Conservation (phyloP, 2,888 invertebrate species). For the Mythimna impura region DNA sequence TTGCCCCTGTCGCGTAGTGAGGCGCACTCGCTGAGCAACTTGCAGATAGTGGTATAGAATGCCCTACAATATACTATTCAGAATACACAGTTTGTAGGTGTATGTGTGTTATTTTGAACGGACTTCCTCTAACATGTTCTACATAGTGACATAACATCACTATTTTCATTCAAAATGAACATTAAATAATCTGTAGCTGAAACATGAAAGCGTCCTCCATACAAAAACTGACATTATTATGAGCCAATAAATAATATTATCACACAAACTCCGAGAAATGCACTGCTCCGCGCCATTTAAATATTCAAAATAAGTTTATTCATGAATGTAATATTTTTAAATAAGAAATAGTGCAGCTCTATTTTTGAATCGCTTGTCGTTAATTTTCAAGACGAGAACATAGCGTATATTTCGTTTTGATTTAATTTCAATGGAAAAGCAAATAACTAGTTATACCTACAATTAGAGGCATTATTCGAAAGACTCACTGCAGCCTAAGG, state of each 20-base stretch:
- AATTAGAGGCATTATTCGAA: too few species aligned
- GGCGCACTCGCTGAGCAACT: too few species aligned
- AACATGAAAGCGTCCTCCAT: slow-evolving; percentile 30
- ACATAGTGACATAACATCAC: slow-evolving; percentile 18
- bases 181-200: slow-evolving; percentile 1
- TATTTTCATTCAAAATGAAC: slow-evolving; percentile 18
- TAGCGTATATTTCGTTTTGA: slow-evolving; percentile 20
- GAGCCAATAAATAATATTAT: slow-evolving; percentile 33
- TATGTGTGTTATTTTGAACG: not conserved
- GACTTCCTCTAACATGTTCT: not conserved
- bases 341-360: slow-evolving; percentile 25
- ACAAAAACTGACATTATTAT: slow-evolving; percentile 28
- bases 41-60: too few species aligned
- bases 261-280: slow-evolving; percentile 21
- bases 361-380: slow-evolving; percentile 17
- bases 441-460: not conserved
- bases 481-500: too few species aligned
- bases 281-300: slow-evolving; percentile 34
- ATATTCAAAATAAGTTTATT: slow-evolving; percentile 41
- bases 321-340: slow-evolving; percentile 42
- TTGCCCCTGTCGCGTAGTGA: too few species aligned
- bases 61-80: not conserved
- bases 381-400: slow-evolving; percentile 22
- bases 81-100: not conserved
- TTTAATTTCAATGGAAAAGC: slow-evolving; percentile 29